A percentile compares a stretch with the other conserved stretches of the same genome.
phyloP scores from a whole-genome alignment of 2,888 invertebrate species.

The Polietes domitor region DNA sequence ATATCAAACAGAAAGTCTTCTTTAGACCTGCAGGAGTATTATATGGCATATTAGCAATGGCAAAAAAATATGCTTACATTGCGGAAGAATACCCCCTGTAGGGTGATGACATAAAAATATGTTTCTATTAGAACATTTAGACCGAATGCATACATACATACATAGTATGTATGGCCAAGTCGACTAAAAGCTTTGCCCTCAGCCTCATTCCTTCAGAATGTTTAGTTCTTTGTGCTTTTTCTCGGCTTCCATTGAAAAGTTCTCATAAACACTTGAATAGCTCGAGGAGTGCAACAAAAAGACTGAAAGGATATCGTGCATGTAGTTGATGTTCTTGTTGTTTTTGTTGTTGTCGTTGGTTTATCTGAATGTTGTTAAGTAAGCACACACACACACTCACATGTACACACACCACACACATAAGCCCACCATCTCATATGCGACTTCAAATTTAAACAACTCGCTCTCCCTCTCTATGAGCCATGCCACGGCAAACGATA shows the following conservation, averaged over 20 bases:
- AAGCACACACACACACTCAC: neutral
- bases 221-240: neutral
- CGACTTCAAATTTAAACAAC: slow-evolving; percentile 21
- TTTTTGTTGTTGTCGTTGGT: neutral
- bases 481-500: no score
- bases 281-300: slow-evolving; percentile 37
- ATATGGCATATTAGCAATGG: neutral
- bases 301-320: slow-evolving; percentile 46
- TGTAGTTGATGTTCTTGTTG: slow-evolving; percentile 29
- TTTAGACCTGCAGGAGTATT: neutral
- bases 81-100: neutral
- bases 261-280: slow-evolving; percentile 54
- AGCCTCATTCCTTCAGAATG: slow-evolving; percentile 28
- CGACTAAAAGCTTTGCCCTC: slow-evolving; percentile 46
- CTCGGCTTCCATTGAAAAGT: slow-evolving; percentile 40
- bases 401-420: neutral
- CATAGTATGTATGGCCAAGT: slow-evolving; percentile 38
- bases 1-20: no score
- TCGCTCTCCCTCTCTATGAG: neutral
- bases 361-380: slow-evolving; percentile 5
- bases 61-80: slow-evolving; percentile 8
- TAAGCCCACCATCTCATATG: slow-evolving; percentile 3
- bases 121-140: slow-evolving; percentile 32
- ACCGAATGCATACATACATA: slow-evolving; percentile 24
- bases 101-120: slow-evolving; percentile 31